phyloP scores from a whole-genome alignment of 2,888 invertebrate species.

The Heliconius charithonia region DNA sequence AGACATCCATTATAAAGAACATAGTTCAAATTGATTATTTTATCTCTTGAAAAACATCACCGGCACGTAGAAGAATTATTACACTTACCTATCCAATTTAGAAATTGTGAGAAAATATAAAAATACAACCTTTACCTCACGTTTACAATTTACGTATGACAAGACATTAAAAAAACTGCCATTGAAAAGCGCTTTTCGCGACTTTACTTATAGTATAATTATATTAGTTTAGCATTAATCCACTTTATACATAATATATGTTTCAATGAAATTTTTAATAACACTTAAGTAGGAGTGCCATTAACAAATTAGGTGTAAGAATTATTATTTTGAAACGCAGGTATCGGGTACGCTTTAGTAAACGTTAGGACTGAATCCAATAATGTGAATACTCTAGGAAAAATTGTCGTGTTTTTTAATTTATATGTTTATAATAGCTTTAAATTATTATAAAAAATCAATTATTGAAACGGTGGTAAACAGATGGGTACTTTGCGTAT shows the following conservation, averaged over 20 bases:
- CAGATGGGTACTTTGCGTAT: conserved; percentile 16
- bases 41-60: background rate
- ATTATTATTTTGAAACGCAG: conserved; percentile 24
- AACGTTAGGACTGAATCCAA: conserved; percentile 27
- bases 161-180: conserved; percentile 23
- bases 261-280: conserved; percentile 18
- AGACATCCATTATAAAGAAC: background rate
- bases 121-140: conserved; percentile 19
- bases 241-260: conserved; percentile 24
- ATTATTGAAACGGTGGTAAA: conserved; percentile 20
- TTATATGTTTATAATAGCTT: conserved; percentile 25
- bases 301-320: conserved; percentile 24
- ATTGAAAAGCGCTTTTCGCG: conserved; percentile 27
- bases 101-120: conserved; percentile 8
- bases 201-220: conserved; percentile 23
- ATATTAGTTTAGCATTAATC: conserved; percentile 27
- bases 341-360: conserved; percentile 28
- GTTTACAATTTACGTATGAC: conserved; percentile 13
- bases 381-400: conserved; percentile 17
- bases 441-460: conserved; percentile 22
- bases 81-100: background rate
- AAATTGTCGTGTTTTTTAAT: conserved; percentile 22
- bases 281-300: conserved; percentile 28
- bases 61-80: conserved; percentile 3
- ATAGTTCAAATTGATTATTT: conserved; percentile 5